A percentile compares a stretch with the other conserved stretches of the same genome.
Evolutionary conservation across 2,113 vertebrate genomes (phyloP).

Genomic region (Lipotes vexillifer): DNA sequence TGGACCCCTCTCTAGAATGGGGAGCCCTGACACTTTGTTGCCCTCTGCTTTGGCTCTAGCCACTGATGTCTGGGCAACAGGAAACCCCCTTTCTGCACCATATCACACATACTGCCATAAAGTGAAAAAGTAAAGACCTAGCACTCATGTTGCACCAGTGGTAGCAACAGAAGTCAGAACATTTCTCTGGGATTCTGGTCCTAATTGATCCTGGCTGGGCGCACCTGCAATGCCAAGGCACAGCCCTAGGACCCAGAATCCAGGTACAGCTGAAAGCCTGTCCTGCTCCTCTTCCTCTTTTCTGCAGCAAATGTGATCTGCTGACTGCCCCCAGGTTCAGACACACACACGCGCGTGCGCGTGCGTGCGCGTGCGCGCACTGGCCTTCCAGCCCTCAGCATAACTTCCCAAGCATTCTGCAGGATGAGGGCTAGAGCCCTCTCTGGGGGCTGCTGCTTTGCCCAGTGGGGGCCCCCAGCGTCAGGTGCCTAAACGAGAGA

Average conservation of each 20-base stretch:
- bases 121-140: background rate
- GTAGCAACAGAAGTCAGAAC: background rate
- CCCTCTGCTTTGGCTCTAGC: background rate
- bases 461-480: background rate
- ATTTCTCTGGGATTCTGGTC: background rate
- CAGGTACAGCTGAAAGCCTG: background rate
- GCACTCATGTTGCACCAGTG: accelerated
- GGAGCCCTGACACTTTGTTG: background rate
- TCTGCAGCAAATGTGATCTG: background rate
- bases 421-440: background rate
- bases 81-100: background rate
- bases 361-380: too few relatives aligned
- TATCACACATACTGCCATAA: background rate
- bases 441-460: background rate
- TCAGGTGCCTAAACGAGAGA: background rate
- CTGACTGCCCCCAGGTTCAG: background rate
- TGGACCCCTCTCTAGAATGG: background rate
- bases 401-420: background rate
- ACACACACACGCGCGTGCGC: too few relatives aligned
- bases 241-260: background rate
- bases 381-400: background rate
- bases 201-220: background rate
- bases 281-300: background rate
- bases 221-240: background rate
- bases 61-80: background rate